phyloP scores from a whole-genome alignment of 2,888 invertebrate genomes.

The Idaea biselata region DNA sequence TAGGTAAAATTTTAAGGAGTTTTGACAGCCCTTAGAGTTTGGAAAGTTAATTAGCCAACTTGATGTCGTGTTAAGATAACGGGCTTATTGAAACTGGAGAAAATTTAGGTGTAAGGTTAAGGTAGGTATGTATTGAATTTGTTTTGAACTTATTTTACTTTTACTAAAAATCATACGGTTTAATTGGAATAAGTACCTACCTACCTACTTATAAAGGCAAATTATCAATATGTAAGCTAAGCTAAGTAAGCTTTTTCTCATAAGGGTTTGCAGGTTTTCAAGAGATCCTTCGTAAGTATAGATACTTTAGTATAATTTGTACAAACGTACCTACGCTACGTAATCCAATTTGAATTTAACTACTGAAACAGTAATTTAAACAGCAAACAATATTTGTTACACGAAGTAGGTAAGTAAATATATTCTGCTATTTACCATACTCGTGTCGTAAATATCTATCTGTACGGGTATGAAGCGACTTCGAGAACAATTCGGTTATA shows the following conservation, averaged over 20 bases:
- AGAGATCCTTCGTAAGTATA: neutral
- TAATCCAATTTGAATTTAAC: neutral
- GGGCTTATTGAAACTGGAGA: neutral
- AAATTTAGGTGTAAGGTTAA: neutral
- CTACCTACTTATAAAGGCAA: too few species aligned
- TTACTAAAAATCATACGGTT: too few species aligned
- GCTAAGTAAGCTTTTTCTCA: too few species aligned
- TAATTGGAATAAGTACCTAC: too few species aligned
- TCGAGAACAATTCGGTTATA: neutral
- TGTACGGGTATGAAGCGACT: neutral
- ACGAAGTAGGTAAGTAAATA: neutral
- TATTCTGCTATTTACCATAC: neutral
- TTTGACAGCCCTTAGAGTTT: neutral
- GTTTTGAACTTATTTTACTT: neutral
- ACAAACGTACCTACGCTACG: neutral
- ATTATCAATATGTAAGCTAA: too few species aligned
- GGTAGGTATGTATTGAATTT: neutral
- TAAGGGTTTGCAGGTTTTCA: neutral
- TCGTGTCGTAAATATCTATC: neutral
- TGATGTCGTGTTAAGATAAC: neutral
- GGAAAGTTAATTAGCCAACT: neutral
- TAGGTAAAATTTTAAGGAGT: neutral
- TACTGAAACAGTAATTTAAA: neutral
- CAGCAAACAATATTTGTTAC: slow-evolving; percentile 1
- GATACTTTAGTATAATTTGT: neutral